Evolutionary conservation across 1,140 invertebrate species (phyloP).

Genomic region (Triops cancriformis): DNA sequence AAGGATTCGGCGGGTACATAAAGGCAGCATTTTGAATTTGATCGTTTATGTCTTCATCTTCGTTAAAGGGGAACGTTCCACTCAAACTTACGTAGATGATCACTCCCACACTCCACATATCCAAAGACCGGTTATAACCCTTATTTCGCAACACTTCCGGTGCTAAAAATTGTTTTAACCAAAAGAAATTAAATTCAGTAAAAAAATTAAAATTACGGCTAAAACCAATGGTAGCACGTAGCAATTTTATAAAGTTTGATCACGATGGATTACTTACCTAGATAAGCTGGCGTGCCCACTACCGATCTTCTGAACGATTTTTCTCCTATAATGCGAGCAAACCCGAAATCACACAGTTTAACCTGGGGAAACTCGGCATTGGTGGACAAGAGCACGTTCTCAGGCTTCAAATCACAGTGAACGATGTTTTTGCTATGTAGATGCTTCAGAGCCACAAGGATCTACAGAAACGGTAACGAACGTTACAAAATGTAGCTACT

Average conservation of each 20-base stretch:
- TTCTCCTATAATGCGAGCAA: conserved; percentile 96
- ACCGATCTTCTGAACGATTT: conserved; percentile 95
- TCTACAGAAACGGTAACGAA: conserved; percentile 51
- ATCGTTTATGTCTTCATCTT: conserved; percentile 98
- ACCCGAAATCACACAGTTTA: conserved; percentile 98
- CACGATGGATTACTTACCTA: conserved; percentile 51
- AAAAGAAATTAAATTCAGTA: background rate
- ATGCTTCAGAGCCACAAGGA: conserved; percentile 90
- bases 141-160: conserved; percentile 96
- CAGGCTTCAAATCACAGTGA: conserved; percentile 96
- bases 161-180: conserved; percentile 53
- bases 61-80: conserved; percentile 98
- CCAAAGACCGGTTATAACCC: conserved; percentile 94
- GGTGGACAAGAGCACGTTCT: conserved; percentile 91
- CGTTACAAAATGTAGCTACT: background rate
- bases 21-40: conserved; percentile 99
- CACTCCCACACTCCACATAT: conserved; percentile 99
- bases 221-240: too few species aligned
- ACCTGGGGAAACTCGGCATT: conserved; percentile 94
- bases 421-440: conserved; percentile 97
- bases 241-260: too few species aligned
- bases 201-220: conserved; percentile 23
- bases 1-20: conserved; percentile 97
- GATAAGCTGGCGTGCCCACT: conserved; percentile 95
- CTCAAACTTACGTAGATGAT: conserved; percentile 94